A percentile compares a stretch with the other conserved stretches of the same genome.
These are phyloP conservation scores for Synergus laeviventris DNA, from an alignment of 2,888 invertebrate genomes.

Conservation along the genomic window DNA sequence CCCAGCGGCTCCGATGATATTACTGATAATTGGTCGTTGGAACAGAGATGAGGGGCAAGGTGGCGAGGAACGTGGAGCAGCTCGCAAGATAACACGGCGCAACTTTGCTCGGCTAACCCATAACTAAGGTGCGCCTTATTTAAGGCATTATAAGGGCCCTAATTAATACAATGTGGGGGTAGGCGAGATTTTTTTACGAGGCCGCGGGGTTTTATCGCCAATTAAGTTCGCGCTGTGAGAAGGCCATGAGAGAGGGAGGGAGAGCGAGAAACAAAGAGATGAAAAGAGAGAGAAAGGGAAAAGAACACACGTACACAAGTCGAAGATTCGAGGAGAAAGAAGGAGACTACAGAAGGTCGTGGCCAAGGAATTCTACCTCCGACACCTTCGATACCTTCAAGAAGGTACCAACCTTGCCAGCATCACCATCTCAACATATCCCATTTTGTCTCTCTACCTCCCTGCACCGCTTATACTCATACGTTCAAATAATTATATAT, in stretches of 20 bases:
- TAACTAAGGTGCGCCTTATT: slow-evolving; percentile 69
- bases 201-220: slow-evolving; percentile 73
- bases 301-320: slow-evolving; percentile 40
- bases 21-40: slow-evolving; percentile 72
- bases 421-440: slow-evolving; percentile 27
- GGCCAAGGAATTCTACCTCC: slow-evolving; percentile 53
- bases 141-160: slow-evolving; percentile 69
- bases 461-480: slow-evolving; percentile 18
- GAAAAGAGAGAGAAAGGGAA: slow-evolving; percentile 48
- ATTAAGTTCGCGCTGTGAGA: slow-evolving; percentile 66
- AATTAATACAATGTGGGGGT: slow-evolving; percentile 74
- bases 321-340: slow-evolving; percentile 31
- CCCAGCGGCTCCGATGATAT: slow-evolving; percentile 68
- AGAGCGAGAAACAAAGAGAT: slow-evolving; percentile 51
- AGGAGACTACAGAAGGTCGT: slow-evolving; percentile 36
- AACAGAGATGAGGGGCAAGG: slow-evolving; percentile 56
- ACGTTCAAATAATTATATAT: slow-evolving; percentile 27
- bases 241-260: slow-evolving; percentile 49
- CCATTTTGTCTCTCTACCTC: slow-evolving; percentile 26
- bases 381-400: slow-evolving; percentile 52
- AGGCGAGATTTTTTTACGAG: slow-evolving; percentile 71
- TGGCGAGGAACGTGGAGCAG: slow-evolving; percentile 58
- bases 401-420: slow-evolving; percentile 43
- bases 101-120: slow-evolving; percentile 65
- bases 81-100: slow-evolving; percentile 66